Evolutionary conservation across 2,888 invertebrate species (phyloP).

Genomic region (Lucinisca nassula): DNA sequence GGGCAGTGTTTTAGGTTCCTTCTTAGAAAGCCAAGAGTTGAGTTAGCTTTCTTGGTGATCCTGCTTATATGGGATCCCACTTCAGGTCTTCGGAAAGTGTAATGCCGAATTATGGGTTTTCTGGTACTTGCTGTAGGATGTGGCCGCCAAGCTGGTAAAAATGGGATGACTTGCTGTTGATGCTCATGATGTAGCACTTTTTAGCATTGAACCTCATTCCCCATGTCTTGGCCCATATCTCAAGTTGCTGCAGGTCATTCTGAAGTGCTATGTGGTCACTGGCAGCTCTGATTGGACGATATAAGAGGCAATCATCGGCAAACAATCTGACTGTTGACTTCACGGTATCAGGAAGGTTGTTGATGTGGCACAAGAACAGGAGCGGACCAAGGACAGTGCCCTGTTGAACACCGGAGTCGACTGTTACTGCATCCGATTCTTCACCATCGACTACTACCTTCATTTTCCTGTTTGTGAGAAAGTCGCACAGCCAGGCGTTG

Average conservation of each 20-base stretch:
- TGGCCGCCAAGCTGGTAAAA: constrained; percentile 3
- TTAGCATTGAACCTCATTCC: constrained; percentile 27
- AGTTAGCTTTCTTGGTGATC: constrained; percentile 27
- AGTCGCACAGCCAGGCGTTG: background rate
- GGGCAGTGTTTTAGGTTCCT: constrained; percentile 30
- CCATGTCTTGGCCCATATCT: constrained; percentile 20
- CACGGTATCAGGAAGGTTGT: background rate
- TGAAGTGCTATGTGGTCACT: background rate
- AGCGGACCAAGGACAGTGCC: no score
- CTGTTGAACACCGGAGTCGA: no score
- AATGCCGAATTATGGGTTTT: constrained; percentile 2
- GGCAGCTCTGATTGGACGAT: background rate
- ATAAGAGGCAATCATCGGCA: background rate
- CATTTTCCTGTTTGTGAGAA: background rate
- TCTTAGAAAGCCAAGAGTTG: constrained; percentile 42
- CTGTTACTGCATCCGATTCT: no score
- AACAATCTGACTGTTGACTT: background rate
- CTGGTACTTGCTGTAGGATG: constrained; percentile 18
- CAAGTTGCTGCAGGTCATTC: constrained; percentile 1
- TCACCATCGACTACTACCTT: no score
- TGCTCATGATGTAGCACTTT: no score
- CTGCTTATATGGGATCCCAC: constrained; percentile 44
- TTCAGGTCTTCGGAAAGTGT: constrained; percentile 36
- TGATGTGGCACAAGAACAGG: no score
- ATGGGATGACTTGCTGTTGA: background rate